Conservation (phyloP, 2,113 vertebrate genomes). For the Zingel zingel region DNA sequence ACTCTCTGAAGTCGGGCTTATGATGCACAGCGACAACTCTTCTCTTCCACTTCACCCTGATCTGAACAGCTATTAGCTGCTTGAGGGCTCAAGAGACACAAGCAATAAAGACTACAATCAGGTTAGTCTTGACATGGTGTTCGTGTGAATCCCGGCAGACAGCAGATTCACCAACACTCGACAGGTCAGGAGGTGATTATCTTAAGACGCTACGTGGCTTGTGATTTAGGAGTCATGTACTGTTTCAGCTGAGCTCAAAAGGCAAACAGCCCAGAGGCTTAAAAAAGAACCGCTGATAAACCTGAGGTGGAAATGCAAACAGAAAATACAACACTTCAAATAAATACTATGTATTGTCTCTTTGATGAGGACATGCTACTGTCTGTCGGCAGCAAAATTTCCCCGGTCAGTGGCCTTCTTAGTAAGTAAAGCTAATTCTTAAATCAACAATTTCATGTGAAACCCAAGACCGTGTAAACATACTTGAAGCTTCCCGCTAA, state of each 20-base stretch:
- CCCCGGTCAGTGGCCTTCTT: not conserved
- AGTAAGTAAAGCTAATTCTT: constrained; percentile 46
- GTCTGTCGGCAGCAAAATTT: not conserved
- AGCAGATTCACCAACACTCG: not conserved
- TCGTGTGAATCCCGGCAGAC: not conserved
- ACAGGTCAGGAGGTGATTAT: constrained; percentile 28
- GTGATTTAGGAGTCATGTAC: constrained; percentile 24
- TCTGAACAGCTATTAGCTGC: not conserved
- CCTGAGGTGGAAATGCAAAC: constrained; percentile 55
- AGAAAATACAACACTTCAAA: constrained; percentile 33
- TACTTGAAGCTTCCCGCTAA: constrained; percentile 20
- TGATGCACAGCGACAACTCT: not conserved
- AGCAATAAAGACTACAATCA: not conserved
- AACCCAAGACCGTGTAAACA: constrained; percentile 36
- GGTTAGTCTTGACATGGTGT: constrained; percentile 1
- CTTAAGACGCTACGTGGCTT: constrained; percentile 5
- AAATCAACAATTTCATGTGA: constrained; percentile 35
- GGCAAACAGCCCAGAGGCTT: constrained; percentile 28
- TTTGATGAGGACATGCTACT: not conserved
- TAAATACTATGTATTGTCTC: constrained; percentile 26
- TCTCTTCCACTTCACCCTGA: not conserved
- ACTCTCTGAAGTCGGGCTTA: not conserved
- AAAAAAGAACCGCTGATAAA: constrained; percentile 28
- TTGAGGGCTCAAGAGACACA: not conserved
- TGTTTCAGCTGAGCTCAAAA: constrained; percentile 24